Evolutionary conservation across 1,140 invertebrate genomes (phyloP).

Genomic region (Lamellibrachia luymesi): DNA sequence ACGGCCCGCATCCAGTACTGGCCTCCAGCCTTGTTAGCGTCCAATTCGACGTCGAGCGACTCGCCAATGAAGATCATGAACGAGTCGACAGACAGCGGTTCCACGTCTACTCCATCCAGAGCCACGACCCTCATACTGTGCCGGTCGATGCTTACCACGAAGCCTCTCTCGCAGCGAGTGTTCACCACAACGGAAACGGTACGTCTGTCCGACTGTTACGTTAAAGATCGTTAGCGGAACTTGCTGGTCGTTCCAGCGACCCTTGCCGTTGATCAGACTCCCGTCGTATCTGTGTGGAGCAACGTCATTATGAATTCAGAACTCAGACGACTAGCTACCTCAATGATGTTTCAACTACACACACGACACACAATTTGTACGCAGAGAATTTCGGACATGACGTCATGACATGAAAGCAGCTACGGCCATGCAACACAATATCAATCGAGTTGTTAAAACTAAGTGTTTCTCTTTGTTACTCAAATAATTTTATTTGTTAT

Average conservation of each 20-base stretch:
- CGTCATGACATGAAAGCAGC: too few relatives aligned
- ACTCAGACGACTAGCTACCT: neutral
- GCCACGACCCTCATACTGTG: constrained; percentile 11
- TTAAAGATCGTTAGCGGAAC: neutral
- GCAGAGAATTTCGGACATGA: too few relatives aligned
- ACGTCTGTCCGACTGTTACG: neutral
- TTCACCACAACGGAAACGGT: constrained; percentile 6
- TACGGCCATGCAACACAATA: too few relatives aligned
- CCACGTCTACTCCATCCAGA: neutral
- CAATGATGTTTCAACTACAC: neutral
- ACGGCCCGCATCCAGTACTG: constrained; percentile 16
- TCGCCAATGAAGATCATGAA: constrained; percentile 18
- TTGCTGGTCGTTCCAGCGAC: constrained; percentile 5
- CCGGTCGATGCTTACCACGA: neutral
- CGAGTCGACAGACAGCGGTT: constrained; percentile 12
- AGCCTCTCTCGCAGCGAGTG: neutral
- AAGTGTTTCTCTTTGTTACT: too few relatives aligned
- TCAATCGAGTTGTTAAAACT: too few relatives aligned
- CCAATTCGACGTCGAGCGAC: constrained; percentile 20
- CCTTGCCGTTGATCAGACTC: neutral
- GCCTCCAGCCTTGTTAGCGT: neutral
- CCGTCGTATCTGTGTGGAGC: neutral
- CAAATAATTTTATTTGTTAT: too few relatives aligned
- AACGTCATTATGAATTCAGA: neutral
- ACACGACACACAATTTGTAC: too few relatives aligned